phyloP scores from a whole-genome alignment of 2,797 vertebrate species.

The Tokudaia tokunoshimensis region DNA sequence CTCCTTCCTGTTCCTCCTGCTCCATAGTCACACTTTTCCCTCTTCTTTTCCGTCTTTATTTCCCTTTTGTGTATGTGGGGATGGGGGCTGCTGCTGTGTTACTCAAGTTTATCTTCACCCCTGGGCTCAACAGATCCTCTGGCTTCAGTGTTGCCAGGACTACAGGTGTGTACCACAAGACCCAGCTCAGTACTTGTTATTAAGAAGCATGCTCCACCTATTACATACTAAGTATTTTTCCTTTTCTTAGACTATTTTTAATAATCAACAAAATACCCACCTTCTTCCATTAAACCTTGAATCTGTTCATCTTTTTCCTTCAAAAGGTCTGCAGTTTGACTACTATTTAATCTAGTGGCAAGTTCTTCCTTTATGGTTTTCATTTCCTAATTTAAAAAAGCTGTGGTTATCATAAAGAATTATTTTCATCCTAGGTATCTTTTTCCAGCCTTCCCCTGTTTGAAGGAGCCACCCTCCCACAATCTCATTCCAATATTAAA shows the following conservation, averaged over 20 bases:
- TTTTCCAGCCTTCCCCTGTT: conserved; percentile 33
- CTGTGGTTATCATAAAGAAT: conserved; percentile 59
- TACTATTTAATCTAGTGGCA: conserved; percentile 94
- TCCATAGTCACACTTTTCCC: too few relatives aligned
- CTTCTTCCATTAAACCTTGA: conserved; percentile 96
- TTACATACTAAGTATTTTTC: background rate
- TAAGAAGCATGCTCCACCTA: background rate
- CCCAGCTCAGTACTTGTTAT: background rate
- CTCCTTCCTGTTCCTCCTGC: background rate
- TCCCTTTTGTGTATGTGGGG: background rate
- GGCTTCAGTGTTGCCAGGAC: background rate
- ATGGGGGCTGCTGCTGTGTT: background rate
- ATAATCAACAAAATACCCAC: conserved; percentile 85
- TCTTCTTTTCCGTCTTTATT: too few relatives aligned
- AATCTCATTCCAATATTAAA: conserved; percentile 33
- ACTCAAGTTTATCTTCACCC: background rate
- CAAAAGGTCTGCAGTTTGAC: conserved; percentile 95
- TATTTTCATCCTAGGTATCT: conserved; percentile 39
- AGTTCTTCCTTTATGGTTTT: conserved; percentile 96
- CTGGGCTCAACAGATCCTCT: background rate
- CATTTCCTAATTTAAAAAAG: conserved; percentile 91
- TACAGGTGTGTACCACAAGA: background rate
- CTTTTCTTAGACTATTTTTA: conserved; percentile 44
- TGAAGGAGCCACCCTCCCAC: conserved; percentile 49
- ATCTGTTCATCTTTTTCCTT: conserved; percentile 99